Evolutionary conservation across 2,888 invertebrate genomes (phyloP).

Genomic region (Cacoxenus indagator): DNA sequence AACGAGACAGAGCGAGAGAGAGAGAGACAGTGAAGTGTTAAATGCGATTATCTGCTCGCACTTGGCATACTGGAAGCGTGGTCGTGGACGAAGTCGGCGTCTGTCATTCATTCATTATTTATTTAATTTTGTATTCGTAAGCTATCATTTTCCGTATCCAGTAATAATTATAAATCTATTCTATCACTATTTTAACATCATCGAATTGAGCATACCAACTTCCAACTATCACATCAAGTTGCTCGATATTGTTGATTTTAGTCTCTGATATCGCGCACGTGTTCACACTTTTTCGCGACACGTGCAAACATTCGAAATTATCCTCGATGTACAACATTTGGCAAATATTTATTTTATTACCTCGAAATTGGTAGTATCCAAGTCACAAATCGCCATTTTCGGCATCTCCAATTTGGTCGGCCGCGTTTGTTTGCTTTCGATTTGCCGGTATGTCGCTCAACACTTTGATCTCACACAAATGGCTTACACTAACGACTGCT

Average conservation of each 20-base stretch:
- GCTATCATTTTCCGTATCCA: neutral
- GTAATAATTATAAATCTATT: neutral
- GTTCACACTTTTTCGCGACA: constrained; percentile 62
- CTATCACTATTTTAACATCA: neutral
- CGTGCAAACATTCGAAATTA: constrained; percentile 51
- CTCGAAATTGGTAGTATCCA: constrained; percentile 53
- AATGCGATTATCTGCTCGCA: constrained; percentile 49
- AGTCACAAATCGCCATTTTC: constrained; percentile 13
- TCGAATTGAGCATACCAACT: neutral
- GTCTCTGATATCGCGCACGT: constrained; percentile 60
- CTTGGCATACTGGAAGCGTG: neutral
- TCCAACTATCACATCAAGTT: constrained; percentile 11
- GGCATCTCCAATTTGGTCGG: neutral
- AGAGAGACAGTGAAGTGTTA: constrained; percentile 26
- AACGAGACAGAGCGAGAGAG: neutral
- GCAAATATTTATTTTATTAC: constrained; percentile 53
- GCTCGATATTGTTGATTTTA: constrained; percentile 54
- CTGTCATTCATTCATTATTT: too few relatives aligned
- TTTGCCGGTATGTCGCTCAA: constrained; percentile 53
- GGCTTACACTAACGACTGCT: constrained; percentile 61
- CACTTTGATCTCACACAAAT: constrained; percentile 56
- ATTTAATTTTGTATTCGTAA: neutral
- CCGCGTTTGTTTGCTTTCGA: constrained; percentile 51
- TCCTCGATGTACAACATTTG: constrained; percentile 32
- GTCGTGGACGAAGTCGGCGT: too few relatives aligned